A percentile compares a stretch with the other conserved stretches of the same genome.
phyloP scores from a whole-genome alignment of 2,888 invertebrate genomes.

The Adelognathus sp. region DNA sequence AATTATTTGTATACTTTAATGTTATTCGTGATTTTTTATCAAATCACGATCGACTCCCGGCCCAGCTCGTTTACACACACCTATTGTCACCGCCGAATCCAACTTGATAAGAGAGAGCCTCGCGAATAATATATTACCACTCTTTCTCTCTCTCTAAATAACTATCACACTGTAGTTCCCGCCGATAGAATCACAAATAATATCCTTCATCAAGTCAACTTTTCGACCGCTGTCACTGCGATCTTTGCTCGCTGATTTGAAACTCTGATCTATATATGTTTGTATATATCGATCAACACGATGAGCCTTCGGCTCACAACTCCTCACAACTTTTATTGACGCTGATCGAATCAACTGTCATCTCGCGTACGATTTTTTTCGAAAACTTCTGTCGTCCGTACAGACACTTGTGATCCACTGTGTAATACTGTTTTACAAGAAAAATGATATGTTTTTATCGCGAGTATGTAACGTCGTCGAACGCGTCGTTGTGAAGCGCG shows the following conservation, averaged over 20 bases:
- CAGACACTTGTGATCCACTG: too few relatives aligned
- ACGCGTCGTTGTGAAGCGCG: slow-evolving; percentile 62
- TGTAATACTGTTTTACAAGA: too few relatives aligned
- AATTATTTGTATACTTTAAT: slow-evolving; percentile 70
- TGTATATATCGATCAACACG: background rate
- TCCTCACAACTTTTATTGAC: background rate
- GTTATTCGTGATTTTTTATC: slow-evolving; percentile 74
- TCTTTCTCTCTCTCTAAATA: background rate
- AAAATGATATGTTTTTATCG: too few relatives aligned
- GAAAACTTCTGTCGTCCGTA: too few relatives aligned
- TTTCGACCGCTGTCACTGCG: background rate
- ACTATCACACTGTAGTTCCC: background rate
- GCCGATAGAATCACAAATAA: background rate
- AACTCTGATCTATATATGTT: background rate
- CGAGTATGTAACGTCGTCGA: slow-evolving; percentile 4
- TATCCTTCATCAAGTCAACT: background rate
- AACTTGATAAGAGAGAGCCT: background rate
- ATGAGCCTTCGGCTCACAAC: background rate
- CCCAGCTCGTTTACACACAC: background rate
- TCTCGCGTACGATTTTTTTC: background rate
- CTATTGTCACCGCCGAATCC: background rate
- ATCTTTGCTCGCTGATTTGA: background rate
- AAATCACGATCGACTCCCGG: background rate
- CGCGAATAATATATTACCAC: slow-evolving; percentile 6
- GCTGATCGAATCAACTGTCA: too few relatives aligned